Evolutionary conservation across 2,797 vertebrate species (phyloP).

Genomic region (Xerus rutilus): DNA sequence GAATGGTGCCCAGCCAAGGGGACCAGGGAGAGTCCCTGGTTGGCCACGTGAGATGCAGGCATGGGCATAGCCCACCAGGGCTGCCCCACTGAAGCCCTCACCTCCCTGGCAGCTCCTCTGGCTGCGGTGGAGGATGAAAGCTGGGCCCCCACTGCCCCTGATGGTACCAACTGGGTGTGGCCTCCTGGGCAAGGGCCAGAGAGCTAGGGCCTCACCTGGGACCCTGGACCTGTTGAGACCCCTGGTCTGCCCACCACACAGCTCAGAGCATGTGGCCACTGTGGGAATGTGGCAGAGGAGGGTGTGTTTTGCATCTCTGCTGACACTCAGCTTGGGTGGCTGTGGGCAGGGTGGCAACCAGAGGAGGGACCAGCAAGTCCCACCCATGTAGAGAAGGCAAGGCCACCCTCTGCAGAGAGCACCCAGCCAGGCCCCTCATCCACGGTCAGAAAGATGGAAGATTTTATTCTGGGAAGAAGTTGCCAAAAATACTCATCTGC

Average conservation of each 20-base stretch:
- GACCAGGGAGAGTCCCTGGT: background rate
- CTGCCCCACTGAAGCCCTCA: background rate
- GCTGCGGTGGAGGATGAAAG: background rate
- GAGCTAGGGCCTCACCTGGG: background rate
- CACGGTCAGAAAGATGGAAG: background rate
- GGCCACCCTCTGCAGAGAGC: background rate
- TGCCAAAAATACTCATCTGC: conserved; percentile 62
- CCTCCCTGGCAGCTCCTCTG: background rate
- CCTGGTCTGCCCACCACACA: background rate
- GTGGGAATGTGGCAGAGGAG: too few species aligned
- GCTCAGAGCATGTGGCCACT: background rate
- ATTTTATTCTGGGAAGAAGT: conserved; percentile 63
- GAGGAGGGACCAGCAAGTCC: background rate
- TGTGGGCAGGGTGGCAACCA: background rate
- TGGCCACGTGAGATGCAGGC: background rate
- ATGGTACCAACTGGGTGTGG: background rate
- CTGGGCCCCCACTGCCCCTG: background rate
- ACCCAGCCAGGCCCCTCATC: background rate
- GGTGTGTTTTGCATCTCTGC: background rate
- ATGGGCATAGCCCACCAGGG: background rate
- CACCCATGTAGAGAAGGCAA: background rate
- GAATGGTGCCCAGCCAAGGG: background rate
- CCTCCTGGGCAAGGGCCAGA: background rate
- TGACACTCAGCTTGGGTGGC: background rate
- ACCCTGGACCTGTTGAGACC: background rate